Evolutionary conservation across 2,888 invertebrate genomes (phyloP).

Genomic region (Falcaria lacertinaria): DNA sequence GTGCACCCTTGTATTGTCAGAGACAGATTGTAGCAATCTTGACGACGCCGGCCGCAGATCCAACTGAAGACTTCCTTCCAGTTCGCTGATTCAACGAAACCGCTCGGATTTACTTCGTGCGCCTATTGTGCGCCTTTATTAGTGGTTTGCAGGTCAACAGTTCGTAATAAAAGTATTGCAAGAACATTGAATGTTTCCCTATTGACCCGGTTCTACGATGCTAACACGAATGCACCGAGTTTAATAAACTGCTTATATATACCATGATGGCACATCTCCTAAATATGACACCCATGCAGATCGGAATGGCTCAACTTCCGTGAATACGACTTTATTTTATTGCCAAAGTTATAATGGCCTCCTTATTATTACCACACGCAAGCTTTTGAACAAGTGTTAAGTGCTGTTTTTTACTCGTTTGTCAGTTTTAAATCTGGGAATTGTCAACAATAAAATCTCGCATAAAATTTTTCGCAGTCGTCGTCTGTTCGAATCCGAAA

Average conservation of each 20-base stretch:
- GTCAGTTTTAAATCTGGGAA: constrained; percentile 1
- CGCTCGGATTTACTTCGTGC: constrained; percentile 33
- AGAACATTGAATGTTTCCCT: constrained; percentile 21
- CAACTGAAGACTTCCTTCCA: constrained; percentile 58
- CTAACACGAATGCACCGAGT: background rate
- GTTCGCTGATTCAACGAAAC: constrained; percentile 59
- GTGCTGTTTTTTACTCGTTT: background rate
- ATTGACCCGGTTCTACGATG: constrained; percentile 16
- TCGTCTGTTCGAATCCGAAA: constrained; percentile 8
- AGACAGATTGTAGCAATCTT: constrained; percentile 62
- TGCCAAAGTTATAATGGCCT: constrained; percentile 1
- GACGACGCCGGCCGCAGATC: constrained; percentile 52
- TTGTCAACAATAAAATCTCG: constrained; percentile 11
- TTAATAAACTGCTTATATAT: too few relatives aligned
- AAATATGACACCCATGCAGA: constrained; percentile 4
- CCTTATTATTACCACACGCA: background rate
- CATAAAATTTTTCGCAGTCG: constrained; percentile 3
- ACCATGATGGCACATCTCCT: background rate
- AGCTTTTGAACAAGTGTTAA: background rate
- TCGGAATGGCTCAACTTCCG: constrained; percentile 5
- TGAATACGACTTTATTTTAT: constrained; percentile 4
- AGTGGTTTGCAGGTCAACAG: constrained; percentile 46
- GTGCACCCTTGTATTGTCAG: constrained; percentile 36
- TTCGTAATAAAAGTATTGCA: constrained; percentile 18
- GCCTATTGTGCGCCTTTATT: constrained; percentile 50